A percentile compares a stretch with the other conserved stretches of the same genome.
Evolutionary conservation across 2,797 vertebrate genomes (phyloP).

Genomic region (Bovichtus diacanthus): DNA sequence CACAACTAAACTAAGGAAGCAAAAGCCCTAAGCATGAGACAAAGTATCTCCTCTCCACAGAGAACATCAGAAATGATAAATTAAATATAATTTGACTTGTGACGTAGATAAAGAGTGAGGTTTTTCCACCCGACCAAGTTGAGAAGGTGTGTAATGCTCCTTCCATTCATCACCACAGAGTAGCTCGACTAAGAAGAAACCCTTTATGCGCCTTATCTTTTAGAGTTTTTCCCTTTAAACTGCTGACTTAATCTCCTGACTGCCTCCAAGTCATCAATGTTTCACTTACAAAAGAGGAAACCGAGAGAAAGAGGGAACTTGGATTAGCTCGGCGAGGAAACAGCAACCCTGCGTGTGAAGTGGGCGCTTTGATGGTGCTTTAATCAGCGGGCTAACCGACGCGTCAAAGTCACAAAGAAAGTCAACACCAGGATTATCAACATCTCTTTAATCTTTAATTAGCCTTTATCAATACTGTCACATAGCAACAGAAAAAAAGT

Average conservation of each 20-base stretch:
- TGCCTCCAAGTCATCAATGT: neutral
- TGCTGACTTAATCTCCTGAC: conserved; percentile 27
- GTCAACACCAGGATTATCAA: conserved; percentile 51
- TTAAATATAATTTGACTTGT: neutral
- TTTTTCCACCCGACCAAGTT: conserved; percentile 2
- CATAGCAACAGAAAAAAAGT: conserved; percentile 86
- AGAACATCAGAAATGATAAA: neutral
- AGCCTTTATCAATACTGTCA: conserved; percentile 84
- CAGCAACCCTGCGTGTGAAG: neutral
- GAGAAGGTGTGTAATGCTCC: neutral
- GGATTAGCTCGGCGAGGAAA: neutral
- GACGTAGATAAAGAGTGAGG: neutral
- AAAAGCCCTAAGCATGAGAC: neutral
- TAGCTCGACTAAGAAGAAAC: neutral
- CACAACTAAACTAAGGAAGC: neutral
- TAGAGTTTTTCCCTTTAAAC: conserved; percentile 1
- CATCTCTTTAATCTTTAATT: conserved; percentile 78
- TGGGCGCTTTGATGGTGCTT: conserved; percentile 12
- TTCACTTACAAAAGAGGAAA: conserved; percentile 26
- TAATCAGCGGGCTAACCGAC: conserved; percentile 17
- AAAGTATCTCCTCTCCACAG: neutral
- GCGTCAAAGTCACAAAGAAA: conserved; percentile 24
- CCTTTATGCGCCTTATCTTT: conserved; percentile 23
- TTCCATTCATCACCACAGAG: conserved; percentile 13
- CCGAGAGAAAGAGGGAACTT: neutral